Evolutionary conservation across 2,113 vertebrate genomes (phyloP), one percentile per base, ranked within the genome.

Genomic region (Strix uralensis): DNA sequence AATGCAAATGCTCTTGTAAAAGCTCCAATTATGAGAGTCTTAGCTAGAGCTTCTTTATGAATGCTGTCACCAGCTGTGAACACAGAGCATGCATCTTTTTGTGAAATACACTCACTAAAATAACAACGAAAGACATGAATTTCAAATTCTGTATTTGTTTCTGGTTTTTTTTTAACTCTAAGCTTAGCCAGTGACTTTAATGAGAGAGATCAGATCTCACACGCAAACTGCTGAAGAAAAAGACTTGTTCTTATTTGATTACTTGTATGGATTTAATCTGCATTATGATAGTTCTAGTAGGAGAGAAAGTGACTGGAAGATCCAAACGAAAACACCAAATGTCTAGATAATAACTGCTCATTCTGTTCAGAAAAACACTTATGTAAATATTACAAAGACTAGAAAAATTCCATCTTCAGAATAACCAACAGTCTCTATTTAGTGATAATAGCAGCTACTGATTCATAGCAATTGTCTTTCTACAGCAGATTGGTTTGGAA

Each of bases 401-500:
- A 70, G 29, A 94, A 97, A 97, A 94, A 65, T 40, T 65, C 34
- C 42, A 58, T 66, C 57, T 86, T 86, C 71, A 84, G 71, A 90
- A 65, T n/a, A 88, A 89, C 29, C 55, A 92, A 73, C 34, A 83
- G 80, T 69, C 61, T 79, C 23, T 71, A 29, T 72, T 90, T 81
- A 84, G 62, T 54, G 73, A 52, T 69, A 84, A 79, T 10, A 94
- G 86, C 73, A 92, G 36, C 36, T 90, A 70, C 75, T 63, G 46
- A 83, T 81, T 77, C 94, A 92, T 25, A 91, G 67, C 0, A 0
- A 97, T 81, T 55, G 55, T 69, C 90, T 52, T 78, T 86, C 61
- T 69, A 74, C 94, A 96, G 85, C 82, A 67, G 46, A 79, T 8
- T 51, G 74, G 81, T 93, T 94, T 92, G 29, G 21, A 97, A 94